Conservation (phyloP, 2,888 invertebrate genomes). For the Zaprionus lineosus region DNA sequence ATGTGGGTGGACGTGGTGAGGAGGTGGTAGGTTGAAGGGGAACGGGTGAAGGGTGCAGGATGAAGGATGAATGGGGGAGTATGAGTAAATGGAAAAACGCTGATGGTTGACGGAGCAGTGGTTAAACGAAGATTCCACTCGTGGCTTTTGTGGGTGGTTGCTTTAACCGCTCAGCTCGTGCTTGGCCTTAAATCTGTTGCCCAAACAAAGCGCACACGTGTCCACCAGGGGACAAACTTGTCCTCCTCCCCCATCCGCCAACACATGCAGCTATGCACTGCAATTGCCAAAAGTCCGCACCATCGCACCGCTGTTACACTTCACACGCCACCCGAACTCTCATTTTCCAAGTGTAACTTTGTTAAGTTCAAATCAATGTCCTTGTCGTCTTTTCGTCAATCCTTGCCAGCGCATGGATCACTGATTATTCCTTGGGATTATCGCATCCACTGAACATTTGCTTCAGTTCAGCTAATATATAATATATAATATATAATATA, state of each 20-base stretch:
- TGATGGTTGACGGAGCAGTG: too few species aligned
- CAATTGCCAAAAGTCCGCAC: neutral
- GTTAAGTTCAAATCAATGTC: conserved; percentile 53
- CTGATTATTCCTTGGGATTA: conserved; percentile 23
- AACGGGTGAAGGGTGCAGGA: too few species aligned
- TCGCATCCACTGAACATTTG: neutral
- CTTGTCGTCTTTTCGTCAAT: conserved; percentile 55
- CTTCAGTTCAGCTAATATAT: too few species aligned
- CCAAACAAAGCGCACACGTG: conserved; percentile 63
- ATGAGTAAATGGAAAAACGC: too few species aligned
- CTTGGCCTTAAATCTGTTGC: conserved; percentile 58
- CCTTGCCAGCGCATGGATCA: conserved; percentile 10
- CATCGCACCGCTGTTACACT: neutral
- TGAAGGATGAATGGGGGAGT: too few species aligned
- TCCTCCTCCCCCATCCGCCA: conserved; percentile 66
- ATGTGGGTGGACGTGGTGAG: too few species aligned
- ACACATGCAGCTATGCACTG: conserved; percentile 36
- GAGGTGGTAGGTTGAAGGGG: too few species aligned
- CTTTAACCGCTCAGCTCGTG: conserved; percentile 49
- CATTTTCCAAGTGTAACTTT: neutral
- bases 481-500: too few species aligned
- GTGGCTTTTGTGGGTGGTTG: conserved; percentile 58
- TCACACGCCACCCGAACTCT: neutral
- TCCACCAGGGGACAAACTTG: conserved; percentile 67
- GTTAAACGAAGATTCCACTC: conserved; percentile 17